Evolutionary conservation across 1,140 invertebrate genomes (phyloP).

Genomic region (Aphis craccivora): DNA sequence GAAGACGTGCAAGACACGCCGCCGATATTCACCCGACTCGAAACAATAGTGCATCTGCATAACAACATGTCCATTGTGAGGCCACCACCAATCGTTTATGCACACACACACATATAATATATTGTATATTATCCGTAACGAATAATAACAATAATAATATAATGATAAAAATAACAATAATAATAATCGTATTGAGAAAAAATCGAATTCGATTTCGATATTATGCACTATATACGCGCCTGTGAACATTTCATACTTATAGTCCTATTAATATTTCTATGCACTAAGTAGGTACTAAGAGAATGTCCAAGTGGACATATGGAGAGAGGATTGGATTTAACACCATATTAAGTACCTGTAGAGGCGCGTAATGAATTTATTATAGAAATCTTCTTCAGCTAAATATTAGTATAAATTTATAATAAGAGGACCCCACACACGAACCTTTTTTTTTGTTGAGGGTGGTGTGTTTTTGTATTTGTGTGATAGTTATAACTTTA

Average conservation of each 20-base stretch:
- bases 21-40: slow-evolving; percentile 72
- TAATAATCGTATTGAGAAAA: not conserved
- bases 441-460: not conserved
- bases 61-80: slow-evolving; percentile 57
- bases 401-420: not conserved
- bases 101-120: not conserved
- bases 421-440: not conserved
- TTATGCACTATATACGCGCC: not conserved
- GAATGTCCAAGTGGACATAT: not conserved
- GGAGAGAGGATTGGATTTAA: not conserved
- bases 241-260: too few relatives aligned
- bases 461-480: not conserved
- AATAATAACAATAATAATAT: not conserved
- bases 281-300: not conserved
- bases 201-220: not conserved
- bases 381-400: not conserved
- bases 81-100: not conserved
- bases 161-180: not conserved
- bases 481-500: not conserved
- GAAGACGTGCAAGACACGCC: slow-evolving; percentile 86
- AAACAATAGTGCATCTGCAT: slow-evolving; percentile 55
- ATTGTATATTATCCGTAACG: slow-evolving; percentile 14
- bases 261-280: not conserved
- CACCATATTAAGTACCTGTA: not conserved
- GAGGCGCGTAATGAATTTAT: not conserved